Percentiles rank a stretch among this genome's conserved stretches.
These are phyloP conservation scores for Limonius californicus DNA, from an alignment of 1,140 invertebrate genomes.

Conservation along the genomic window DNA sequence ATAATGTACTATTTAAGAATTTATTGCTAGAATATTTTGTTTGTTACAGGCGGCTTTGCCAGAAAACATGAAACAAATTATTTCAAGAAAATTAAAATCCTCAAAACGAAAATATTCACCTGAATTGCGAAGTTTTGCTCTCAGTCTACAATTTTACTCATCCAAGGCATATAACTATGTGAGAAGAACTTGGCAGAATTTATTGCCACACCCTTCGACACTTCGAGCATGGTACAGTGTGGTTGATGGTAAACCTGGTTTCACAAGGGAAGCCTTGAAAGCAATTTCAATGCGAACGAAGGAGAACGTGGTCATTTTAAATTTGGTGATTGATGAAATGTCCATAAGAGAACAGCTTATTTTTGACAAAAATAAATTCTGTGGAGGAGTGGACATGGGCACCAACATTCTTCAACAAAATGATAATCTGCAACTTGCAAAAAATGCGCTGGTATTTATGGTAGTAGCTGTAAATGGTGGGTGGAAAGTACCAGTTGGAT, in stretches of 20 bases:
- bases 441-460: constrained; percentile 37
- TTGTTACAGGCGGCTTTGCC: background rate
- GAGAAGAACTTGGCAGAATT: constrained; percentile 41
- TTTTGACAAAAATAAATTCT: constrained; percentile 6
- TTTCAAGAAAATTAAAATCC: background rate
- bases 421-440: constrained; percentile 28
- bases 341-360: constrained; percentile 24
- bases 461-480: constrained; percentile 31
- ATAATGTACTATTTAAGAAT: too few relatives aligned
- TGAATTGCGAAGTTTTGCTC: constrained; percentile 27
- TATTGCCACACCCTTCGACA: constrained; percentile 44
- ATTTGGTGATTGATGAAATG: constrained; percentile 31
- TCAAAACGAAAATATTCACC: background rate
- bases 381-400: constrained; percentile 39
- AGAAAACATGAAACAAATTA: background rate
- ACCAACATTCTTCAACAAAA: constrained; percentile 18
- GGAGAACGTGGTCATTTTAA: background rate
- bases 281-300: constrained; percentile 31
- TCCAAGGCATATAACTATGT: constrained; percentile 46
- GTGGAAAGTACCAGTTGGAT: constrained; percentile 39
- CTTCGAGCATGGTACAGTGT: constrained; percentile 44
- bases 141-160: constrained; percentile 47
- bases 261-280: constrained; percentile 41
- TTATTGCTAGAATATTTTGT: too few relatives aligned
- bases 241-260: too few relatives aligned